These are phyloP conservation scores for Epirrhoe alternata DNA, from an alignment of 2,888 invertebrate genomes.

Conservation along the genomic window DNA sequence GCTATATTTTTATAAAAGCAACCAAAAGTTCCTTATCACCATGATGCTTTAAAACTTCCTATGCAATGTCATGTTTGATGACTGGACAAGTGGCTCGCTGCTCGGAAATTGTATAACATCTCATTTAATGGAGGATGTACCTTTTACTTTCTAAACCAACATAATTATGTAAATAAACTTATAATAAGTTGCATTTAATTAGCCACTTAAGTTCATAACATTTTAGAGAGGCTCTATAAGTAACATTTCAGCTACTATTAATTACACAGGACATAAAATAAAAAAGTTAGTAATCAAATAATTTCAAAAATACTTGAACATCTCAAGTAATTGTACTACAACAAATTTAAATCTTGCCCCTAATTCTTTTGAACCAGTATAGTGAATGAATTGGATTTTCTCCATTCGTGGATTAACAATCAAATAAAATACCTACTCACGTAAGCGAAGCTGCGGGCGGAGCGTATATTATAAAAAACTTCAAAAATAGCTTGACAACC, in stretches of 20 bases:
- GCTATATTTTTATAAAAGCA: neutral
- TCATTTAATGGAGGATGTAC: neutral
- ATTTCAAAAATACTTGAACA: neutral
- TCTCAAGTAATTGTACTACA: neutral
- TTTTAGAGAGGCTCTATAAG: too few relatives aligned
- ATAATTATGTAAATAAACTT: slow-evolving; percentile 13
- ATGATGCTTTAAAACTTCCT: neutral
- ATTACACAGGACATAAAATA: too few relatives aligned
- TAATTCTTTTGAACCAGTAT: too few relatives aligned
- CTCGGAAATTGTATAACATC: slow-evolving; percentile 12
- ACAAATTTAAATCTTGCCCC: too few relatives aligned
- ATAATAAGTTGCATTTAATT: neutral
- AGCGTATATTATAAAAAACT: too few relatives aligned
- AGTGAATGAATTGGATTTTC: too few relatives aligned
- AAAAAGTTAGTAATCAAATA: too few relatives aligned
- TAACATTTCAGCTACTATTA: neutral
- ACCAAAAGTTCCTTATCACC: slow-evolving; percentile 1
- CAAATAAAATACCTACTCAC: too few relatives aligned
- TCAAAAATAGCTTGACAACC: too few relatives aligned
- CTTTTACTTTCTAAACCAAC: slow-evolving; percentile 19
- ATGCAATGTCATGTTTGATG: slow-evolving; percentile 11
- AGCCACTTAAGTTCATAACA: neutral
- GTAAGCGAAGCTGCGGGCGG: too few relatives aligned
- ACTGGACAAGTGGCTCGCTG: neutral
- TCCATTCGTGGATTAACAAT: too few relatives aligned